A percentile compares a stretch with the other conserved stretches of the same genome.
These are phyloP conservation scores for Drosophila ananassae DNA, from an alignment of 1,140 invertebrate genomes.

Conservation along the genomic window DNA sequence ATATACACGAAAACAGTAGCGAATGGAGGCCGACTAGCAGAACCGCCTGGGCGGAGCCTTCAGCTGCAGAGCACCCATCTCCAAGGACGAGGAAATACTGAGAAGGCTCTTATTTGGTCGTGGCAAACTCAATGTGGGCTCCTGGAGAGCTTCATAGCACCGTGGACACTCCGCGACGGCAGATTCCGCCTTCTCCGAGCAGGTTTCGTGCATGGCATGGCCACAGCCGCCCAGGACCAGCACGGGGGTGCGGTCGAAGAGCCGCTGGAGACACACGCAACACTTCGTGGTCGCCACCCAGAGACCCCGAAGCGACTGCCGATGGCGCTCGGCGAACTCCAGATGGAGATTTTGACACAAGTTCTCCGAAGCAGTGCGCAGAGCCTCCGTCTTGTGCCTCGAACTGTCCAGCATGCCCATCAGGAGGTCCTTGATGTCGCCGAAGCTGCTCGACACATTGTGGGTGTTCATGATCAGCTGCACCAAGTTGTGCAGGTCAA, in stretches of 20 bases:
- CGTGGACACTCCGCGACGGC: constrained; percentile 57
- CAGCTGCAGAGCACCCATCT: constrained; percentile 70
- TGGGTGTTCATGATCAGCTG: constrained; percentile 84
- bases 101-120: constrained; percentile 57
- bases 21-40: constrained; percentile 26
- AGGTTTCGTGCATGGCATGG: constrained; percentile 73
- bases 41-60: constrained; percentile 82
- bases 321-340: constrained; percentile 51
- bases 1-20: constrained; percentile 42
- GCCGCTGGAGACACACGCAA: constrained; percentile 68
- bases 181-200: constrained; percentile 43
- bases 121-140: constrained; percentile 43
- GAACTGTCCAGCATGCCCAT: constrained; percentile 85
- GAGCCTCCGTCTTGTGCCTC: constrained; percentile 83
- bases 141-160: constrained; percentile 35
- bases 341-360: constrained; percentile 84
- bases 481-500: constrained; percentile 84
- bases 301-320: constrained; percentile 62
- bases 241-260: constrained; percentile 68
- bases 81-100: constrained; percentile 25
- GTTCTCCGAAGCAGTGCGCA: constrained; percentile 75
- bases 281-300: constrained; percentile 78
- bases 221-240: constrained; percentile 73
- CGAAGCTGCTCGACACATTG: constrained; percentile 84
- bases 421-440: constrained; percentile 85